These are phyloP conservation scores for Isoperla grammatica DNA, from an alignment of 2,888 invertebrate genomes.

Conservation along the genomic window DNA sequence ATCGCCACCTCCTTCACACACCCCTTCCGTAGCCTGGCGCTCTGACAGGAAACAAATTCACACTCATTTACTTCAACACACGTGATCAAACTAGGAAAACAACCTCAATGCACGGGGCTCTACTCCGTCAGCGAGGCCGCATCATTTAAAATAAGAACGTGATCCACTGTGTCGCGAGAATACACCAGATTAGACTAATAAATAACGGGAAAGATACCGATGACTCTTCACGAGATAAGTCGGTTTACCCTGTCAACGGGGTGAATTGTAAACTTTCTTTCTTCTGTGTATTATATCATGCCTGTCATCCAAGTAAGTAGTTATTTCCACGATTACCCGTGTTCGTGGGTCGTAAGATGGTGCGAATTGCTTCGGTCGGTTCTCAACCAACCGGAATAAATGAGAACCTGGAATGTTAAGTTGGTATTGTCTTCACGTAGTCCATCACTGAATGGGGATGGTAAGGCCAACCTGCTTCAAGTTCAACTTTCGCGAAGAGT, in stretches of 20 bases:
- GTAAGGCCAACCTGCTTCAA: background rate
- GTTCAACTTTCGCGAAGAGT: background rate
- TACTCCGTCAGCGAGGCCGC: conserved; percentile 10
- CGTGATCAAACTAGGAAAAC: conserved; percentile 19
- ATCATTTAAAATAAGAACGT: conserved; percentile 12
- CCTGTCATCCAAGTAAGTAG: too few relatives aligned
- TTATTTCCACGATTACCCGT: too few relatives aligned
- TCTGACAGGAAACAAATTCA: conserved; percentile 19
- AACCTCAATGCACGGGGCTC: background rate
- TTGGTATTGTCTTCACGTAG: conserved; percentile 17
- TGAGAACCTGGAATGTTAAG: too few relatives aligned
- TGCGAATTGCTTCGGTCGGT: too few relatives aligned
- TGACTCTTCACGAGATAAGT: too few relatives aligned
- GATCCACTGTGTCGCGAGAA: background rate
- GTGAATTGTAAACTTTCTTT: too few relatives aligned
- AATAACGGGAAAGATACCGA: too few relatives aligned
- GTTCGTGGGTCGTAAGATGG: too few relatives aligned
- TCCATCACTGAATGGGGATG: conserved; percentile 14
- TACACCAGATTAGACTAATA: too few relatives aligned
- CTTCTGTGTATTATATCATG: too few relatives aligned
- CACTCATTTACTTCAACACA: conserved; percentile 20
- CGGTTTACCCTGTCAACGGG: too few relatives aligned
- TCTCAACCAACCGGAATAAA: too few relatives aligned
- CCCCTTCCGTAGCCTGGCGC: background rate
- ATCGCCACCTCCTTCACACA: background rate